A percentile compares a stretch with the other conserved stretches of the same genome.
Conservation (phyloP, 2,888 invertebrate genomes). For the Scaptomyza flava region DNA sequence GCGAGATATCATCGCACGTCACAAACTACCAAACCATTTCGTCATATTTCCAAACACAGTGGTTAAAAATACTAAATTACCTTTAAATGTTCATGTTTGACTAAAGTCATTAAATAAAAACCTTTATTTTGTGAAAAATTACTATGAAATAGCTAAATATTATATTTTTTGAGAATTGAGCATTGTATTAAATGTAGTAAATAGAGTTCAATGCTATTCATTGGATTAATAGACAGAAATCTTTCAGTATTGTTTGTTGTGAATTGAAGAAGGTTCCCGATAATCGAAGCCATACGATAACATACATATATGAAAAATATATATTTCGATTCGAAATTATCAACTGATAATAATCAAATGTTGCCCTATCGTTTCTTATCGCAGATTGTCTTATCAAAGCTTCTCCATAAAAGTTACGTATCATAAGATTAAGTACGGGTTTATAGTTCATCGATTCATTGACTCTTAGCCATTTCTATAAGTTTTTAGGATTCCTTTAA, state of each 20-base stretch:
- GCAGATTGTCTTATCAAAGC: background rate
- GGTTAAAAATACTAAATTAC: constrained; percentile 9
- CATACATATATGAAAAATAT: too few relatives aligned
- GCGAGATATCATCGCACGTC: constrained; percentile 32
- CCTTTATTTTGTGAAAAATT: background rate
- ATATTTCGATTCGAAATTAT: too few relatives aligned
- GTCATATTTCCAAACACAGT: constrained; percentile 34
- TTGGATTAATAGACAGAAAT: too few relatives aligned
- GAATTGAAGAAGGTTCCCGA: too few relatives aligned
- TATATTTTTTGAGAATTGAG: background rate
- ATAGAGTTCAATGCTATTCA: too few relatives aligned
- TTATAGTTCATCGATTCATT: too few relatives aligned
- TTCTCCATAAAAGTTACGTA: background rate
- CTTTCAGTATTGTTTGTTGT: too few relatives aligned
- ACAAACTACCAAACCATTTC: constrained; percentile 38
- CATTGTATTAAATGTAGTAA: too few relatives aligned
- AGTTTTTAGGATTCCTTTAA: background rate
- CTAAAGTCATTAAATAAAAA: background rate
- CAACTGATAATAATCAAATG: background rate
- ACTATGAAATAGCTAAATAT: background rate
- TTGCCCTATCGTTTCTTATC: background rate
- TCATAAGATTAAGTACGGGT: background rate
- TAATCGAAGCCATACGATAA: too few relatives aligned
- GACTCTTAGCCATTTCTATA: too few relatives aligned
- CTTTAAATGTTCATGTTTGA: background rate